These are phyloP conservation scores for Rostratula benghalensis DNA, from an alignment of 2,113 vertebrate species.

Conservation along the genomic window DNA sequence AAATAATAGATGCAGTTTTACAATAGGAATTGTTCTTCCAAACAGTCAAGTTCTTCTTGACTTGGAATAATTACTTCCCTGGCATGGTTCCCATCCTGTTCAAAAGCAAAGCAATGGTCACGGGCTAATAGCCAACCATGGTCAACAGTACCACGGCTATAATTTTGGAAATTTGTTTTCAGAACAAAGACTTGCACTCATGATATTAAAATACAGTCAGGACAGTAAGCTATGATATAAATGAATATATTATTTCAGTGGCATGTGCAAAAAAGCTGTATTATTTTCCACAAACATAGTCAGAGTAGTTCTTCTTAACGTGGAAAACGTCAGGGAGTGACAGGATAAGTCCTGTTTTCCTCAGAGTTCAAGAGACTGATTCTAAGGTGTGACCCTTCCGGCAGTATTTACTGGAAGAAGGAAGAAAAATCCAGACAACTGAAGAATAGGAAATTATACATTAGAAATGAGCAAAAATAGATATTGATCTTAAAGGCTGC, in stretches of 20 bases:
- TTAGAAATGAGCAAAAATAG: background rate
- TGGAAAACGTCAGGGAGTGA: background rate
- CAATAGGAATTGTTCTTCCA: background rate
- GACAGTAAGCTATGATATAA: background rate
- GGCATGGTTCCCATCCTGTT: background rate
- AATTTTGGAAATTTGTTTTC: background rate
- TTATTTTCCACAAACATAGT: background rate
- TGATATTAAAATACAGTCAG: background rate
- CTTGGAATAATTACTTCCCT: background rate
- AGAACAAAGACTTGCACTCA: background rate
- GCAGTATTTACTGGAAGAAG: background rate
- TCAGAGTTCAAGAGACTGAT: background rate
- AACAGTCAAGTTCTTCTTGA: background rate
- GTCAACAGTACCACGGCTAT: background rate
- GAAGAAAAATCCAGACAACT: background rate
- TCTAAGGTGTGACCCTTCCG: background rate
- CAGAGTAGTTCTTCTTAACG: background rate
- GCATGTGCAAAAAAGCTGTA: background rate
- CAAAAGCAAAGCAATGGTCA: background rate
- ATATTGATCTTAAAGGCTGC: background rate
- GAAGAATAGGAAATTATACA: background rate
- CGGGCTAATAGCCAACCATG: background rate
- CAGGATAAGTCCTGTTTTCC: background rate
- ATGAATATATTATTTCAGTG: background rate
- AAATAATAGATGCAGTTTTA: background rate